Evolutionary conservation across 2,888 invertebrate genomes (phyloP).

Genomic region (Timandra comae): DNA sequence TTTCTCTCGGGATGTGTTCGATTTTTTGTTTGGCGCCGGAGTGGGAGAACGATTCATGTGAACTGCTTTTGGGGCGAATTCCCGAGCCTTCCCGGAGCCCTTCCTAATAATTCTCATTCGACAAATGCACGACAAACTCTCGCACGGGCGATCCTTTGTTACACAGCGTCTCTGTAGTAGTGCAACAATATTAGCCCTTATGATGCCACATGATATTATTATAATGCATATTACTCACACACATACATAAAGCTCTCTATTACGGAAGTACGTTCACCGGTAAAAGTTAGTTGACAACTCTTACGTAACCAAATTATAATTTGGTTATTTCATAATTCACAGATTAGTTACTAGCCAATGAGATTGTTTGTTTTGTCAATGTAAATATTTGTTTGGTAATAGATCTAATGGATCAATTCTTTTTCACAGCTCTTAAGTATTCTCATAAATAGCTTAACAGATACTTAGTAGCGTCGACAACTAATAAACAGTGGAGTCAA

Average conservation of each 20-base stretch:
- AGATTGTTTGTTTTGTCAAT: neutral
- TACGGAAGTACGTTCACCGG: slow-evolving; percentile 14
- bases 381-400: slow-evolving; percentile 18
- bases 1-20: slow-evolving; percentile 75
- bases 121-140: slow-evolving; percentile 76
- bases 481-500: slow-evolving; percentile 72
- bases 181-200: slow-evolving; percentile 65
- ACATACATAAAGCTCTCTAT: slow-evolving; percentile 18
- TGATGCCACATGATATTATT: slow-evolving; percentile 50
- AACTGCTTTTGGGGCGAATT: slow-evolving; percentile 77
- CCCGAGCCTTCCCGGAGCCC: slow-evolving; percentile 74
- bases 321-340: neutral
- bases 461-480: slow-evolving; percentile 67
- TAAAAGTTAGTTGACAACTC: slow-evolving; percentile 12
- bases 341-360: neutral
- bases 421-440: slow-evolving; percentile 40
- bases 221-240: slow-evolving; percentile 43
- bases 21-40: slow-evolving; percentile 72
- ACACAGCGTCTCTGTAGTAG: slow-evolving; percentile 57
- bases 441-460: slow-evolving; percentile 62
- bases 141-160: slow-evolving; percentile 71
- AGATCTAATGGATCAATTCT: slow-evolving; percentile 30
- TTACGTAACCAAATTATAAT: slow-evolving; percentile 4
- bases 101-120: slow-evolving; percentile 74
- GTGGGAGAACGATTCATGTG: slow-evolving; percentile 75